Percentiles rank a stretch among this genome's conserved stretches.
Evolutionary conservation across 2,113 vertebrate species (phyloP).

Genomic region (Hiodon tergisus): DNA sequence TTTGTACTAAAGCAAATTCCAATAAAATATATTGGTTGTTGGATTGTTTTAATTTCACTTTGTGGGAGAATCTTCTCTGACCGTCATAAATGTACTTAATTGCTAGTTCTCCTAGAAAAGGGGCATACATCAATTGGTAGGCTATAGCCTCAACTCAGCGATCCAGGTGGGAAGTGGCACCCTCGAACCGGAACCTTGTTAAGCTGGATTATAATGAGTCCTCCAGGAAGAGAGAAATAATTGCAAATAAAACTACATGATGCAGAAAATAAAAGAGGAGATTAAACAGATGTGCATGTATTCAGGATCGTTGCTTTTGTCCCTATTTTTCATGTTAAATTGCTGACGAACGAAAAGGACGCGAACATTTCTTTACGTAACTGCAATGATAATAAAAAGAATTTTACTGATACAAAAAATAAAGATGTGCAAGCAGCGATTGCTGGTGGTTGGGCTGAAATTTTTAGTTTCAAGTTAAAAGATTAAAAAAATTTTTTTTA

Average conservation of each 20-base stretch:
- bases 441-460: no score
- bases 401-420: not conserved
- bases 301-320: constrained; percentile 66
- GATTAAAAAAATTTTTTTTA: no score
- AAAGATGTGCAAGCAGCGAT: not conserved
- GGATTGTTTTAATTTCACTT: not conserved
- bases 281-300: constrained; percentile 71
- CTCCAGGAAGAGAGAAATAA: constrained; percentile 57
- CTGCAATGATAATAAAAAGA: not conserved
- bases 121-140: constrained; percentile 32
- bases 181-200: constrained; percentile 63
- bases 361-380: not conserved
- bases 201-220: constrained; percentile 59
- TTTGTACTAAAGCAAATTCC: no score
- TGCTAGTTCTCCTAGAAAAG: constrained; percentile 2
- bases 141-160: constrained; percentile 26
- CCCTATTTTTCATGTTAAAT: constrained; percentile 51
- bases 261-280: constrained; percentile 74
- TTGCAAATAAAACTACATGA: constrained; percentile 74
- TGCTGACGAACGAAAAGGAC: constrained; percentile 42
- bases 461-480: no score
- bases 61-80: not conserved
- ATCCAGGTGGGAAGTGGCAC: constrained; percentile 60
- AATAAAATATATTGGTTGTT: no score
- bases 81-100: constrained; percentile 4